A percentile compares a stretch with the other conserved stretches of the same genome.
phyloP scores from a whole-genome alignment of 2,113 vertebrate genomes.

The Prochilodus magdalenae region DNA sequence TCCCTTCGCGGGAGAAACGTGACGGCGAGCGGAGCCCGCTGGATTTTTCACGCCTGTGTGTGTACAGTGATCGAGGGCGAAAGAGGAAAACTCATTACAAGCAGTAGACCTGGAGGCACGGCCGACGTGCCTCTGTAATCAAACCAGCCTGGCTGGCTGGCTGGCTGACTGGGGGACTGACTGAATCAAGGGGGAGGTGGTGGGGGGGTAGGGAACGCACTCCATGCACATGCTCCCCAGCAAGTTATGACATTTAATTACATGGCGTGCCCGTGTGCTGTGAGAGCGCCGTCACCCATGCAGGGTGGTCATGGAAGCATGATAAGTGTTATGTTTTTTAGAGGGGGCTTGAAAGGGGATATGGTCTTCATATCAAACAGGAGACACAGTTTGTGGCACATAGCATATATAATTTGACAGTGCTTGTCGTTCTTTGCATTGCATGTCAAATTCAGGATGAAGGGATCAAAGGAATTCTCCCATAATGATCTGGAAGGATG shows the following conservation, averaged over 20 bases:
- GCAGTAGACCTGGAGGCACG: neutral
- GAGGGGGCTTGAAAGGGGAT: neutral
- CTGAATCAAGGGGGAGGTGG: neutral
- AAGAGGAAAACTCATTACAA: constrained; percentile 29
- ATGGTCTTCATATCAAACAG: neutral
- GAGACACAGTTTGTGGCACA: too few relatives aligned
- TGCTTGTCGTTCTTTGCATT: too few relatives aligned
- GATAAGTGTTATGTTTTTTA: neutral
- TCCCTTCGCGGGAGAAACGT: neutral
- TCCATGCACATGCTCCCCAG: neutral
- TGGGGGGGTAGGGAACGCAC: neutral
- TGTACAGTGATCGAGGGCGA: neutral
- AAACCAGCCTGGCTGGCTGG: neutral
- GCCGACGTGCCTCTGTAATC: neutral
- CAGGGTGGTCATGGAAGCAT: neutral
- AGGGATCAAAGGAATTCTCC: too few relatives aligned
- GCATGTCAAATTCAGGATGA: too few relatives aligned
- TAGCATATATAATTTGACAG: too few relatives aligned
- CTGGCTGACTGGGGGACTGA: neutral
- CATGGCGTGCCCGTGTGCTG: neutral
- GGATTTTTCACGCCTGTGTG: constrained; percentile 4
- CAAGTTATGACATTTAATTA: constrained; percentile 27
- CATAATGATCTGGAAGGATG: too few relatives aligned
- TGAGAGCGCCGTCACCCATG: neutral
- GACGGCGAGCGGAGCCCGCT: neutral